Evolutionary conservation across 2,113 vertebrate genomes (phyloP), one percentile per base, ranked within the genome.

Genomic region (Xyliphius kryptos): DNA sequence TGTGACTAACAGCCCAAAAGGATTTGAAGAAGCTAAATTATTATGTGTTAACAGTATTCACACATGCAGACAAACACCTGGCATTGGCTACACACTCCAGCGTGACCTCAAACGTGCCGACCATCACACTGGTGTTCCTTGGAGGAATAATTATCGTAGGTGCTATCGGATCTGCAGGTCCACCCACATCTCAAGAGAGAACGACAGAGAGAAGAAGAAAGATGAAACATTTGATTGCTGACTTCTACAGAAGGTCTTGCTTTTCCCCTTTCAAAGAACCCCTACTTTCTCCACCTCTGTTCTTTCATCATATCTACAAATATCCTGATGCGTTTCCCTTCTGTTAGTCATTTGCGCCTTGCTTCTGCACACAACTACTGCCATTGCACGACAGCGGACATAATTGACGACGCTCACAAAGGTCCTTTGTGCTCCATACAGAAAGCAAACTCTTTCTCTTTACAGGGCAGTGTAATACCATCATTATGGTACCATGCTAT

Each of bases 21-120:
- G 53, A 44, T 53, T 21, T 36, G 52, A 56, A 49, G 20, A 56
- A 63, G 22, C n/a, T 17, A n/a, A 36, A 65, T 56, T 36, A 56
- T 20, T 16, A 44, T 37, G 41, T 54, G 38, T 50, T 62, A 32
- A 12, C 26, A 49, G 43, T 16, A 48, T 15, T 47, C 22, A 15
- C n/a, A 37, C 26, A 61, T 19, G 64, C 17, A 49, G 11, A 44
- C 46, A 54, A 83, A 79, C 49, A 84, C 96, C 96, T 94, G 71
- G 95, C 94, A 0, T 99, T 98, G 78, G 95, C 95, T 53, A 99
- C 91, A 0, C 96, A 99, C 76, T 98, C 94, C 89, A 99, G 84
- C 68, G 90, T 85, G 44, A 92, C 96, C 70, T 96, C 94, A 0
- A 92, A 93, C 56, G 92, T 90, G 2, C 96, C 96, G 0, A 90